Percentiles rank a stretch among this genome's conserved stretches.
These are phyloP conservation scores for Paedocypris sp. DNA, from an alignment of 2,113 vertebrate species.

Conservation along the genomic window DNA sequence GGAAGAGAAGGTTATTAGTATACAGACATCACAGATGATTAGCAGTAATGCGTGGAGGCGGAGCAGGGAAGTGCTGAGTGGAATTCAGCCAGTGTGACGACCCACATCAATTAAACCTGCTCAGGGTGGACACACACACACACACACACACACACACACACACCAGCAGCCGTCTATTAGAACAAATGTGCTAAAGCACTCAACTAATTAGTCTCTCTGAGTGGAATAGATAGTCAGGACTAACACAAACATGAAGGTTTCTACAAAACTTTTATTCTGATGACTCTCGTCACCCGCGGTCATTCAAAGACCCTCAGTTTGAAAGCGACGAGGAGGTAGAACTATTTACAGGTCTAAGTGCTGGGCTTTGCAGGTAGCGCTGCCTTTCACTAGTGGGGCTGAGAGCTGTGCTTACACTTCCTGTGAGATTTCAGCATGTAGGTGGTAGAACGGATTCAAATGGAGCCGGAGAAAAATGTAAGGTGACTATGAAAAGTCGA, in stretches of 20 bases:
- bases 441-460: no score
- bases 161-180: conserved; percentile 9
- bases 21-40: conserved; percentile 36
- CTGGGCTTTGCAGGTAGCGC: no score
- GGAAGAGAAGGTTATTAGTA: not conserved
- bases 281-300: not conserved
- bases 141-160: conserved; percentile 15
- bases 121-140: conserved; percentile 30
- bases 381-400: no score
- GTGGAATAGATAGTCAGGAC: conserved; percentile 5
- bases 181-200: not conserved
- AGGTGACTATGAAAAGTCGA: no score
- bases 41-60: conserved; percentile 31
- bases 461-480: no score
- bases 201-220: conserved; percentile 20
- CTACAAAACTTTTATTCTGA: conserved; percentile 3
- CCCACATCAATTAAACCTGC: conserved; percentile 40
- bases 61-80: conserved; percentile 31
- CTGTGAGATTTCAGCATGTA: no score
- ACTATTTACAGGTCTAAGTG: conserved; percentile 7
- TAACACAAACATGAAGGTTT: conserved; percentile 9
- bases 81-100: conserved; percentile 38
- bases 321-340: not conserved
- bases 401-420: no score
- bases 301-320: not conserved